phyloP scores from a whole-genome alignment of 2,113 vertebrate species.

The Prunella fulvescens region DNA sequence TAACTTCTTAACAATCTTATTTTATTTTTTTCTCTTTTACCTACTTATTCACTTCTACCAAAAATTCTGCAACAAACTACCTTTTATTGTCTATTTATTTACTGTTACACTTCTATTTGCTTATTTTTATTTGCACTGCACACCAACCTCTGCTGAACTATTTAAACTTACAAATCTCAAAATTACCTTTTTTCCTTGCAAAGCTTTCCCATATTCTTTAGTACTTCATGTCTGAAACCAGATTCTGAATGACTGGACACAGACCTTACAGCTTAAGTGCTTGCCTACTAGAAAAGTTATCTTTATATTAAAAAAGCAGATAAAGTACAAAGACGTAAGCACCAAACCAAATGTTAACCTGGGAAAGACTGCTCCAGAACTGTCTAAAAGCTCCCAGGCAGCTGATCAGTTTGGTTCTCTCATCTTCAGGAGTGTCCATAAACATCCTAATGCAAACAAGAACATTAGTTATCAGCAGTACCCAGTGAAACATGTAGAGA shows the following conservation, averaged over 20 bases:
- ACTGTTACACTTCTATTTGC: background rate
- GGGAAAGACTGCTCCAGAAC: constrained; percentile 91
- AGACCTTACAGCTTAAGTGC: background rate
- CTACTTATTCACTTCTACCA: background rate
- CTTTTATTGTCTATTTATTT: background rate
- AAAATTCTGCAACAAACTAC: background rate
- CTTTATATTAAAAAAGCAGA: background rate
- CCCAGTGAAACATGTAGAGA: background rate
- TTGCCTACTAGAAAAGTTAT: background rate
- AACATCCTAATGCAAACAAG: constrained; percentile 84
- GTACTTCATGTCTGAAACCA: background rate
- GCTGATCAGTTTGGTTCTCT: constrained; percentile 92
- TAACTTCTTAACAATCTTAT: background rate
- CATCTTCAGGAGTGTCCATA: constrained; percentile 96
- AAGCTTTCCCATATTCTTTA: background rate
- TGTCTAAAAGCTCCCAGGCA: constrained; percentile 93
- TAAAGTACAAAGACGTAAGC: background rate
- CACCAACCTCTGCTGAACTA: background rate
- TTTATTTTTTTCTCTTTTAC: background rate
- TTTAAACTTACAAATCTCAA: background rate
- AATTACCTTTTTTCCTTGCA: background rate
- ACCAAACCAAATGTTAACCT: constrained; percentile 74
- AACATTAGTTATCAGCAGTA: background rate
- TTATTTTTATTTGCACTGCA: background rate
- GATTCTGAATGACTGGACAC: background rate